phyloP scores from a whole-genome alignment of 2,797 vertebrate species.

The Garrulus glandarius region DNA sequence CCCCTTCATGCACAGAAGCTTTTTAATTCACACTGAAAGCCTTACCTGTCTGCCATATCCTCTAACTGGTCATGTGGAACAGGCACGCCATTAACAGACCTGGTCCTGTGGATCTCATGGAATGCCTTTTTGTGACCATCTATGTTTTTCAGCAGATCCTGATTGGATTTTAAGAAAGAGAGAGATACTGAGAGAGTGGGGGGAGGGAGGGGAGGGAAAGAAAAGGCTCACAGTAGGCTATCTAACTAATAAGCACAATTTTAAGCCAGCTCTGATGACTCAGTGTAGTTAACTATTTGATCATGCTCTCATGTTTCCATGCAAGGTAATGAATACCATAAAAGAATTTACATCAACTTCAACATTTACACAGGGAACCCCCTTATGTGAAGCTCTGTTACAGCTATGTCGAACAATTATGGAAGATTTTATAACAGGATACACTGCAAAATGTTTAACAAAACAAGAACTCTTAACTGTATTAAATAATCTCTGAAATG shows the following conservation, averaged over 20 bases:
- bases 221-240: slow-evolving; percentile 69
- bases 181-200: background rate
- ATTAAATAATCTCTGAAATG: background rate
- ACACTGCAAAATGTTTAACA: slow-evolving; percentile 57
- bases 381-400: background rate
- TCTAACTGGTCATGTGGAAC: slow-evolving; percentile 94
- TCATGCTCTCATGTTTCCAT: slow-evolving; percentile 49
- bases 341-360: slow-evolving; percentile 27
- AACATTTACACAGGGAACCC: background rate
- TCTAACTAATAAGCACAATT: slow-evolving; percentile 67
- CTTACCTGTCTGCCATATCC: slow-evolving; percentile 95
- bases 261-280: slow-evolving; percentile 73
- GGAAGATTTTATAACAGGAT: slow-evolving; percentile 58
- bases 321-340: slow-evolving; percentile 4
- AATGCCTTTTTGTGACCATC: slow-evolving; percentile 92
- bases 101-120: slow-evolving; percentile 91
- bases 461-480: slow-evolving; percentile 1
- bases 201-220: background rate
- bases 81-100: slow-evolving; percentile 92
- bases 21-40: slow-evolving; percentile 4
- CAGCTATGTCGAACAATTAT: slow-evolving; percentile 20
- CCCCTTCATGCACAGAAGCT: background rate
- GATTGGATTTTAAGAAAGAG: slow-evolving; percentile 33
- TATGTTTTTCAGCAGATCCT: slow-evolving; percentile 94
- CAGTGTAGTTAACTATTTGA: slow-evolving; percentile 69